These are phyloP conservation scores for Celastrina argiolus DNA, from an alignment of 2,888 invertebrate species.

Conservation along the genomic window DNA sequence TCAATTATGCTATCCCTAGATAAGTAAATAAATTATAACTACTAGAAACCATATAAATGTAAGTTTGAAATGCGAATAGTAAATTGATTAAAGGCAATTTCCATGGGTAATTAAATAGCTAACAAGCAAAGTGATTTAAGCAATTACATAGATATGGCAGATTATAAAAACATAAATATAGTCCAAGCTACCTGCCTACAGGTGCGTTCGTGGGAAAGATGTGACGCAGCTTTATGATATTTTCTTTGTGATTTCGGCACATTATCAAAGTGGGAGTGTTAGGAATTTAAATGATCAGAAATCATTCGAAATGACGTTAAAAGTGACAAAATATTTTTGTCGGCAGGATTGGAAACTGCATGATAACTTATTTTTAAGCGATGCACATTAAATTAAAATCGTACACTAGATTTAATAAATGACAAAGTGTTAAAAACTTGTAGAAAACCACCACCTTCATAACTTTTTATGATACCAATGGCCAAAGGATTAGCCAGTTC, in stretches of 20 bases:
- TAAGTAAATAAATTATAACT: not conserved
- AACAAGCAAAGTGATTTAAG: not conserved
- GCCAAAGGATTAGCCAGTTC: too few species aligned
- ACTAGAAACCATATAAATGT: not conserved
- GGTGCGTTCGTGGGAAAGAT: not conserved
- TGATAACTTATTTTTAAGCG: not conserved
- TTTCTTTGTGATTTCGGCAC: not conserved
- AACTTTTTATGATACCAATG: not conserved
- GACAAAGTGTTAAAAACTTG: not conserved
- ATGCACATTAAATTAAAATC: not conserved
- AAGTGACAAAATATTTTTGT: not conserved
- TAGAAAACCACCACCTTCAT: not conserved
- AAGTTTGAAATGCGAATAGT: not conserved
- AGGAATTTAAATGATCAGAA: not conserved
- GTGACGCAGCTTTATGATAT: not conserved
- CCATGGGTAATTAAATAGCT: not conserved
- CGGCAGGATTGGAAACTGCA: not conserved
- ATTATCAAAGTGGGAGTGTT: not conserved
- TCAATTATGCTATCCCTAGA: not conserved
- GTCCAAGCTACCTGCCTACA: not conserved
- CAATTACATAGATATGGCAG: constrained; percentile 4
- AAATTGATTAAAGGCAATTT: not conserved
- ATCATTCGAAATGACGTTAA: not conserved
- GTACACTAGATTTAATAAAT: not conserved
- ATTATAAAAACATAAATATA: constrained; percentile 11